phyloP scores from a whole-genome alignment of 2,888 invertebrate genomes.

The Diaprepes abbreviatus region DNA sequence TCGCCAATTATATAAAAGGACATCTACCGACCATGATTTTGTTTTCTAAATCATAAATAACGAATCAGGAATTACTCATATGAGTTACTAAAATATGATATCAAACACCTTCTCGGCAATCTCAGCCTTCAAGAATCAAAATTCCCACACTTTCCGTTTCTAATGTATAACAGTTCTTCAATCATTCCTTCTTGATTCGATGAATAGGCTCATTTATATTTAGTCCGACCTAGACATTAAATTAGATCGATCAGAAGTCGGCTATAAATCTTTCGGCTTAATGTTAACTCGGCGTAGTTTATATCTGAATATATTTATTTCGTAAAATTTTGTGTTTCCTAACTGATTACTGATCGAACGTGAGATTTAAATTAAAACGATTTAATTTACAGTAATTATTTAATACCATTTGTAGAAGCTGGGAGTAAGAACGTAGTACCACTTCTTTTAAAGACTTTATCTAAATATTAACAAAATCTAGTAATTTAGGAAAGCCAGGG shows the following conservation, averaged over 20 bases:
- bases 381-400: too few relatives aligned
- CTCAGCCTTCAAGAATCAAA: slow-evolving; percentile 42
- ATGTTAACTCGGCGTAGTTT: slow-evolving; percentile 11
- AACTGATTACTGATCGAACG: not conserved
- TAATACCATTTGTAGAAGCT: too few relatives aligned
- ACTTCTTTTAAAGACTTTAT: too few relatives aligned
- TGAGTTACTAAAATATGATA: slow-evolving; percentile 40
- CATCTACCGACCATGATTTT: too few relatives aligned
- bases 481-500: too few relatives aligned
- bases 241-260: slow-evolving; percentile 45
- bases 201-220: slow-evolving; percentile 48
- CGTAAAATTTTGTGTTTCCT: slow-evolving; percentile 1
- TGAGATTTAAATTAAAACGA: too few relatives aligned
- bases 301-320: not conserved
- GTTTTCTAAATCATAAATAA: too few relatives aligned
- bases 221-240: slow-evolving; percentile 49
- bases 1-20: too few relatives aligned
- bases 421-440: too few relatives aligned
- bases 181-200: slow-evolving; percentile 47
- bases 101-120: slow-evolving; percentile 39
- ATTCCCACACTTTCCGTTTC: slow-evolving; percentile 50
- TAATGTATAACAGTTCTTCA: slow-evolving; percentile 47
- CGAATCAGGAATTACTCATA: slow-evolving; percentile 30
- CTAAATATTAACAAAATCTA: too few relatives aligned
- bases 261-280: slow-evolving; percentile 36